A percentile compares a stretch with the other conserved stretches of the same genome.
Conservation (phyloP, 2,888 invertebrate genomes). For the Gonocerus acuteangulatus region DNA sequence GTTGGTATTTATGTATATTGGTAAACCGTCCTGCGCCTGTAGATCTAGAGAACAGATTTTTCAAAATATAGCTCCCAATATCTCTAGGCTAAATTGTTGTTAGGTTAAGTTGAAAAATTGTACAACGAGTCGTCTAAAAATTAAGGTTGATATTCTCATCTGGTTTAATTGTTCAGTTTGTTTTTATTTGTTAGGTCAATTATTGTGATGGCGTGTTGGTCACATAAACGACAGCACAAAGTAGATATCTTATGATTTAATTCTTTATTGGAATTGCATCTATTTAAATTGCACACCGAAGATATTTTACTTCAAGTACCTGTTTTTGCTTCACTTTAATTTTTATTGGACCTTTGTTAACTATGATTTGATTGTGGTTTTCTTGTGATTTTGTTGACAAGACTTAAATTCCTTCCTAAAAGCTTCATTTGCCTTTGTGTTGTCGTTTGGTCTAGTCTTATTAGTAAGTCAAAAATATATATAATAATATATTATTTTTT, state of each 20-base stretch:
- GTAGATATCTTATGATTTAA: background rate
- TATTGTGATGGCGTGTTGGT: slow-evolving; percentile 27
- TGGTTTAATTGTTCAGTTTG: slow-evolving; percentile 26
- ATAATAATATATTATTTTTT: slow-evolving; percentile 9
- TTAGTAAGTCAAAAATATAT: slow-evolving; percentile 23
- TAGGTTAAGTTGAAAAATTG: slow-evolving; percentile 23
- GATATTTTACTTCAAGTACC: no score
- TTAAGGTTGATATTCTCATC: slow-evolving; percentile 35
- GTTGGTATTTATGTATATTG: slow-evolving; percentile 27
- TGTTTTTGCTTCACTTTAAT: no score
- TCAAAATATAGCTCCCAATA: slow-evolving; percentile 32
- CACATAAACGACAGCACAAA: slow-evolving; percentile 25
- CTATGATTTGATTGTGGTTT: no score
- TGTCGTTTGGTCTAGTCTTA: slow-evolving; percentile 29
- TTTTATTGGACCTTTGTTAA: no score
- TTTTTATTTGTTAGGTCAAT: slow-evolving; percentile 18
- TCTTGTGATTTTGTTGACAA: no score
- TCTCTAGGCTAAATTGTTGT: slow-evolving; percentile 25
- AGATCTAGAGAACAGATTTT: slow-evolving; percentile 29
- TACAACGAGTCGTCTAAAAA: slow-evolving; percentile 11
- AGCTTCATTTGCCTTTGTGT: slow-evolving; percentile 10
- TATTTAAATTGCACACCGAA: no score
- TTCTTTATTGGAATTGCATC: background rate
- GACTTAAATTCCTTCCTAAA: background rate
- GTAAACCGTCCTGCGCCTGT: slow-evolving; percentile 36